Percentiles rank a stretch among this genome's conserved stretches.
These are phyloP conservation scores for Dromiciops gliroides DNA, from an alignment of 2,113 vertebrate genomes.

Conservation along the genomic window DNA sequence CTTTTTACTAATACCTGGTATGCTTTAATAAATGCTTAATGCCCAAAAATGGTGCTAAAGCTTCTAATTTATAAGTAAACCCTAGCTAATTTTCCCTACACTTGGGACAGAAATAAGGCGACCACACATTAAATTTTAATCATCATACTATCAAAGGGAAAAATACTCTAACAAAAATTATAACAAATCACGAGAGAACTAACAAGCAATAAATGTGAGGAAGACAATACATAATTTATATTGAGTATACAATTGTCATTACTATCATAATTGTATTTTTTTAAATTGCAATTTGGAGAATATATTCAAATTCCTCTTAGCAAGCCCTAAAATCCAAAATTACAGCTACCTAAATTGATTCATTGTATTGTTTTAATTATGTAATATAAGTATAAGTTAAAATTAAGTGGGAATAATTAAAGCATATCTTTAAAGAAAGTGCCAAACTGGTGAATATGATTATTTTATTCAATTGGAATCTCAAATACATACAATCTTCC, in stretches of 20 bases:
- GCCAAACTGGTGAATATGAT: background rate
- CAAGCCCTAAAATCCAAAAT: background rate
- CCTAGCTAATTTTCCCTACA: too few relatives aligned
- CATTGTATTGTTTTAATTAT: background rate
- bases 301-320: background rate
- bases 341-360: background rate
- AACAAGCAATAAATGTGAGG: background rate
- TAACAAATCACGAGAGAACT: background rate
- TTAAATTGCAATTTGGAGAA: background rate
- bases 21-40: too few relatives aligned
- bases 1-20: too few relatives aligned
- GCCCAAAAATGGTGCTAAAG: too few relatives aligned
- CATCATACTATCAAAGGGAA: background rate
- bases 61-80: too few relatives aligned
- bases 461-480: too few relatives aligned
- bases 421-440: background rate
- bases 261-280: background rate
- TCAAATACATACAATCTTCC: too few relatives aligned
- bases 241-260: background rate
- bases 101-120: too few relatives aligned
- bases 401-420: background rate
- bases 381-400: background rate
- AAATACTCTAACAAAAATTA: background rate
- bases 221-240: background rate
- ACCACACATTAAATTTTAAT: too few relatives aligned